Evolutionary conservation across 2,113 vertebrate genomes (phyloP), one percentile per base, ranked within the genome.

Genomic region (Brienomyrus brachyistius): DNA sequence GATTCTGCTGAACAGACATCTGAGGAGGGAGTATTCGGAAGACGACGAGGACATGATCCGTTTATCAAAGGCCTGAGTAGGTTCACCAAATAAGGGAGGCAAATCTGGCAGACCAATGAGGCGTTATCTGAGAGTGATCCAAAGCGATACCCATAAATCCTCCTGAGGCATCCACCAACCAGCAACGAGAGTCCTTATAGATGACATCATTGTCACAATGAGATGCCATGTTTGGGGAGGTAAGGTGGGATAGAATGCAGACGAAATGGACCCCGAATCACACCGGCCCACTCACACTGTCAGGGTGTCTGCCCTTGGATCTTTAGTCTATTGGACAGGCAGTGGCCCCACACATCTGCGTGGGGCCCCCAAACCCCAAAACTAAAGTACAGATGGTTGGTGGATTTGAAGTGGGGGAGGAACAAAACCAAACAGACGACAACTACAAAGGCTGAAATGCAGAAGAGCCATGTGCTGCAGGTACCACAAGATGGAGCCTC

Each of bases 351-450:
- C 23, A 62, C 23, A 66, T 27, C 1, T 66, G 59, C 2, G 3
- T 66, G 59, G 2, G n/a, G 8, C 59, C n/a, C 59, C 59, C 9
- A 9, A 70, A n/a, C n/a, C 27, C n/a, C n/a, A n/a, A n/a, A n/a
- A 77, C 13, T 43, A 13, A 70, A 31, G 10, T 70, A n/a, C n/a
- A 43, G 17, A 80, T 43, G 74, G 35, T 19, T 19, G 74, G 35
- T 80, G 15, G 6, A 43, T 19, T 43, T 19, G 35, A 27, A 27
- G 74, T 80, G 74, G 35, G 35, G 17, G 70, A 19, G 11, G 11
- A 5, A 43, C 83, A 90, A 74, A 89, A 90, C 48, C 19, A 88
- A 5, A 86, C 70, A 80, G 86, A 90, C 89, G 7, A 62, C 19
- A 45, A 45, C 51, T 62, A 77, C 82, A 62, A 48, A 82, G 66